Evolutionary conservation across 1,140 invertebrate genomes (phyloP), one percentile per base, ranked within the genome.

Genomic region (Vanessa atalanta): DNA sequence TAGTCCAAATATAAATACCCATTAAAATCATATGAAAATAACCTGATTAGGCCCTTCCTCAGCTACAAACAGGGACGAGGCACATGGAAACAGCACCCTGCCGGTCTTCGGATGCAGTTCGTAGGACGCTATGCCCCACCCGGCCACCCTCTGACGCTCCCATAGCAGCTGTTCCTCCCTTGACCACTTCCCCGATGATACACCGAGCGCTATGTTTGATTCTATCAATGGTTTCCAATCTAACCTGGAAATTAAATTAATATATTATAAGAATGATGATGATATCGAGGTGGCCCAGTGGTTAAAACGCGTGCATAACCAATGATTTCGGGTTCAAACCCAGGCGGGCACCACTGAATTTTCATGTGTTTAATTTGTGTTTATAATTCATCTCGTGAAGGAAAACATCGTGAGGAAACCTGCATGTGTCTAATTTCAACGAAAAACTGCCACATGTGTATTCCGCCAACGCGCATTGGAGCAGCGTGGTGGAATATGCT

Each of bases 81-180:
- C 96, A 75, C 97, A 97, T 51, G 98, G 97, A 92, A 99, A 99
- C 23, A 99, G 95, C 79, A 99, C 95, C 84, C 96, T 96, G 23
- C 97, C 97, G 65, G 95, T 95, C 4, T 94, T 94, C 23, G 94
- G 94, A 84, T 98, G 96, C 57, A 98, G 93, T 85, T 99, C 97
- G 85, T 98, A 99, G 13, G 97, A 97, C 3, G 97, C 98, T 63
- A 99, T 98, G 20, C 98, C 98, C 95, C 97, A 98, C 1, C 97
- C 97, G 0, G 97, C 95, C 12, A 98, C 94, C 77, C 98, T 93
- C 93, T 98, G 98, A 66, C 98, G 93, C 88, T 99, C 98, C 93
- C 97, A 96, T 68, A 98, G 93, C 61, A 99, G 88, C 87, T 98
- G 97, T 87, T 98, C 98, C 90, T 99, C 98, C 73, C 96, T 93